Evolutionary conservation across 2,113 vertebrate genomes (phyloP).

Genomic region (Suncus etruscus): DNA sequence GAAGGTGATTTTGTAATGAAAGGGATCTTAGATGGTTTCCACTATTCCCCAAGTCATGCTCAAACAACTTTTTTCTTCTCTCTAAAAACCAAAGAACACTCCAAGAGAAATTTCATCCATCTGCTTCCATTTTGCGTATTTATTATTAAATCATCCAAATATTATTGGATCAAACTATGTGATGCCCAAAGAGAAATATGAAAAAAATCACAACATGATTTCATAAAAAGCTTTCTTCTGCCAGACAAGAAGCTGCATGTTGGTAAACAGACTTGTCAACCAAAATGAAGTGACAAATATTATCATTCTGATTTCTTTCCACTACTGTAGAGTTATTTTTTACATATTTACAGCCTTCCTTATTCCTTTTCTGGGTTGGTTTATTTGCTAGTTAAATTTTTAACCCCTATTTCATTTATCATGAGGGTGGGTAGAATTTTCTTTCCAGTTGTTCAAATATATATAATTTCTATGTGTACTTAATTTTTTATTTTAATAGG

Average conservation of each 20-base stretch:
- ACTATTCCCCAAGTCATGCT: neutral
- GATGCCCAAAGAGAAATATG: conserved; percentile 43
- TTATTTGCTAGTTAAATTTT: neutral
- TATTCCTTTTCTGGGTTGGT: neutral
- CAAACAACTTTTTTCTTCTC: neutral
- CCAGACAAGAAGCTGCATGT: conserved; percentile 47
- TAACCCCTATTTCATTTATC: neutral
- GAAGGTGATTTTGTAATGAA: neutral
- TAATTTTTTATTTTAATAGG: too few species aligned
- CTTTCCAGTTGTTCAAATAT: neutral
- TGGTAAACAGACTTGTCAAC: conserved; percentile 67
- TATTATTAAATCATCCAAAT: conserved; percentile 54
- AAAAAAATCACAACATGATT: conserved; percentile 57
- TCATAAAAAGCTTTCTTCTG: conserved; percentile 38
- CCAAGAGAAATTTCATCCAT: conserved; percentile 3
- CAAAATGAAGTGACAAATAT: neutral
- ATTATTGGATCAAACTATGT: conserved; percentile 47
- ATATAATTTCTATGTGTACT: too few species aligned
- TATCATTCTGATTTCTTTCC: neutral
- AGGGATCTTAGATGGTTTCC: neutral
- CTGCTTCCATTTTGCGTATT: conserved; percentile 39
- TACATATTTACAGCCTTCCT: neutral
- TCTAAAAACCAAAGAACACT: conserved; percentile 40
- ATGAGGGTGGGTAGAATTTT: neutral
- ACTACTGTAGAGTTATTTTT: neutral